A percentile compares a stretch with the other conserved stretches of the same genome.
Evolutionary conservation across 2,113 vertebrate species (phyloP).

Genomic region (Fregata magnificens): DNA sequence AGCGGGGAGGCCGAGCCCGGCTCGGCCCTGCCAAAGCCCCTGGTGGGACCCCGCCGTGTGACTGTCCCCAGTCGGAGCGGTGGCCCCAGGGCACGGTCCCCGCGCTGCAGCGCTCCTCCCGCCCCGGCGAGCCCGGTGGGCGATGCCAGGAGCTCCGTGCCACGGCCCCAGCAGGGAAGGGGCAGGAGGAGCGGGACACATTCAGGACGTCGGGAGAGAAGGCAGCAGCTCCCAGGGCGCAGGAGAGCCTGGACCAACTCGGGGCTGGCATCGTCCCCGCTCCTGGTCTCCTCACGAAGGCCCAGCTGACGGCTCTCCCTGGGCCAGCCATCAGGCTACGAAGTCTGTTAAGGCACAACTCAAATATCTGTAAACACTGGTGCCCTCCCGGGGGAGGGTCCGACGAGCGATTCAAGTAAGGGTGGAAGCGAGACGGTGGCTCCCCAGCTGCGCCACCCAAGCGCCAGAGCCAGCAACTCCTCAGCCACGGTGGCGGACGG

Average conservation of each 20-base stretch:
- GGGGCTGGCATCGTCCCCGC: rapidly evolving
- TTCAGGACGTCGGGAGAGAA: not conserved
- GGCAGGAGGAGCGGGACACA: not conserved
- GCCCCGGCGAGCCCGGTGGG: rapidly evolving
- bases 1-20: not conserved
- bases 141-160: rapidly evolving
- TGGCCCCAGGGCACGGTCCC: not conserved
- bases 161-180: not conserved
- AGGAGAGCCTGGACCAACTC: not conserved
- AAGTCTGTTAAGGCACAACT: conserved; percentile 37
- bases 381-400: not conserved
- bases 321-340: not conserved
- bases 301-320: not conserved
- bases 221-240: not conserved
- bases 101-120: rapidly evolving
- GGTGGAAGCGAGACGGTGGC: rapidly evolving
- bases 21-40: not conserved
- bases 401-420: not conserved
- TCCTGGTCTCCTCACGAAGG: not conserved
- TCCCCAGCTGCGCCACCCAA: not conserved
- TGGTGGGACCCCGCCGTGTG: not conserved
- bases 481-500: rapidly evolving
- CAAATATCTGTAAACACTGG: not conserved
- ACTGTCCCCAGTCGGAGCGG: rapidly evolving
- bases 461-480: not conserved